phyloP scores from a whole-genome alignment of 2,113 vertebrate genomes.

The Rhegmatorhina hoffmannsi region DNA sequence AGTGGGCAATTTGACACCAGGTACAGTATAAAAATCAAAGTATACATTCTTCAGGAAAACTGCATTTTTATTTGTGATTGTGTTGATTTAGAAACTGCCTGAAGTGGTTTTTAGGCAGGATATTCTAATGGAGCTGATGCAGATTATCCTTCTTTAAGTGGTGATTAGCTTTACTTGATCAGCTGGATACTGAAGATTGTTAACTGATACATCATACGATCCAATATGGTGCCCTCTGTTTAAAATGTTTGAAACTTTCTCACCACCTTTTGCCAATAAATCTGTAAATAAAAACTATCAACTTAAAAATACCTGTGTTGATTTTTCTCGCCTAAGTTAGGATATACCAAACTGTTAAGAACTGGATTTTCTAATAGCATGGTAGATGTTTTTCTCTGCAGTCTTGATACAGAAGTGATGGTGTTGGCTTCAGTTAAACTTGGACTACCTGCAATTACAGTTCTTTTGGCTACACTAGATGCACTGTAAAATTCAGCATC shows the following conservation, averaged over 20 bases:
- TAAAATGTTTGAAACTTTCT: conserved; percentile 68
- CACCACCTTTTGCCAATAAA: conserved; percentile 73
- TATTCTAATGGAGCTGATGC: conserved; percentile 52
- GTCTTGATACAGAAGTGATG: background rate
- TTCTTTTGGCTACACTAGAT: background rate
- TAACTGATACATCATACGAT: conserved; percentile 14
- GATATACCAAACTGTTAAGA: background rate
- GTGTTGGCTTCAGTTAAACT: background rate
- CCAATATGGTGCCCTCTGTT: conserved; percentile 54
- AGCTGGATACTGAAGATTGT: conserved; percentile 52
- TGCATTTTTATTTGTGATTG: conserved; percentile 48
- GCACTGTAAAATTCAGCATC: background rate
- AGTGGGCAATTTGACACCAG: conserved; percentile 52
- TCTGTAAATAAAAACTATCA: conserved; percentile 80
- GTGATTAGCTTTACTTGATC: conserved; percentile 60
- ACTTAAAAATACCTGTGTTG: conserved; percentile 66
- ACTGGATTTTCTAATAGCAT: background rate
- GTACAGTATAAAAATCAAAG: conserved; percentile 32
- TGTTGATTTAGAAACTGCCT: conserved; percentile 63
- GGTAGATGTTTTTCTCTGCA: background rate
- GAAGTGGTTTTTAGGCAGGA: conserved; percentile 17
- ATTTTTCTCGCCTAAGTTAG: conserved; percentile 44
- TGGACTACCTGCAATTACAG: background rate
- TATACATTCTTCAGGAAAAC: conserved; percentile 18
- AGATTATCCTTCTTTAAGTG: conserved; percentile 35